These are phyloP conservation scores for Mythimna vitellina DNA, from an alignment of 2,888 invertebrate species.

Conservation along the genomic window DNA sequence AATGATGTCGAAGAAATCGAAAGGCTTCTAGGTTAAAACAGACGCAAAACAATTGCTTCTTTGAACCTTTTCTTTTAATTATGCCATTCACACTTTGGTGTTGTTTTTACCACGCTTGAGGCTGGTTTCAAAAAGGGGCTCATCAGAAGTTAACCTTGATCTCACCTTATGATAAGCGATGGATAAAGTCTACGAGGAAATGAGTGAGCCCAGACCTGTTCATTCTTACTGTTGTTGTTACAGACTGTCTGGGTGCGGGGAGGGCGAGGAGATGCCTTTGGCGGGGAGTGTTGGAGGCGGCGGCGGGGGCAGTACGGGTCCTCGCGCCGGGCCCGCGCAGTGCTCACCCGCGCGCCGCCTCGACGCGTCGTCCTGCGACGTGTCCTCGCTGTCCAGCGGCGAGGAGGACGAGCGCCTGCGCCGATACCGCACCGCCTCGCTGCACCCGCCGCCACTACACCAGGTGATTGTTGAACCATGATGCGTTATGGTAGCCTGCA, in stretches of 20 bases:
- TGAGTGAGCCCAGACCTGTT: not conserved
- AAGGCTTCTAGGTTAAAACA: not conserved
- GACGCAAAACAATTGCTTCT: not conserved
- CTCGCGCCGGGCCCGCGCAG: conserved; percentile 85
- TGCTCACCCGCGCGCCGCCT: conserved; percentile 87
- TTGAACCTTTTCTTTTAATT: too few relatives aligned
- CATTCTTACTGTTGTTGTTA: conserved; percentile 31
- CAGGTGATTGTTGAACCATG: conserved; percentile 52
- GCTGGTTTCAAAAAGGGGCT: too few relatives aligned
- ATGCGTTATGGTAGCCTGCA: not conserved
- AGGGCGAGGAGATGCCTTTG: conserved; percentile 88
- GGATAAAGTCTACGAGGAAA: not conserved
- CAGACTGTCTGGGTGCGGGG: conserved; percentile 87
- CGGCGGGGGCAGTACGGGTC: conserved; percentile 63
- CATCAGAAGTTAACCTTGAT: not conserved
- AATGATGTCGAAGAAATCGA: not conserved
- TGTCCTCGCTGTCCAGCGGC: conserved; percentile 88
- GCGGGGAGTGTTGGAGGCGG: conserved; percentile 74
- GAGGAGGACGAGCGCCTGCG: conserved; percentile 88
- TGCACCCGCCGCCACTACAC: conserved; percentile 65
- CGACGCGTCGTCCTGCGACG: conserved; percentile 88
- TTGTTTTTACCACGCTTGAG: not conserved
- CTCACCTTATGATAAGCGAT: not conserved
- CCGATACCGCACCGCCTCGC: conserved; percentile 83
- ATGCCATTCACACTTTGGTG: not conserved